Evolutionary conservation across 2,113 vertebrate genomes (phyloP), one percentile per base, ranked within the genome.

Genomic region (Pardalotus punctatus): DNA sequence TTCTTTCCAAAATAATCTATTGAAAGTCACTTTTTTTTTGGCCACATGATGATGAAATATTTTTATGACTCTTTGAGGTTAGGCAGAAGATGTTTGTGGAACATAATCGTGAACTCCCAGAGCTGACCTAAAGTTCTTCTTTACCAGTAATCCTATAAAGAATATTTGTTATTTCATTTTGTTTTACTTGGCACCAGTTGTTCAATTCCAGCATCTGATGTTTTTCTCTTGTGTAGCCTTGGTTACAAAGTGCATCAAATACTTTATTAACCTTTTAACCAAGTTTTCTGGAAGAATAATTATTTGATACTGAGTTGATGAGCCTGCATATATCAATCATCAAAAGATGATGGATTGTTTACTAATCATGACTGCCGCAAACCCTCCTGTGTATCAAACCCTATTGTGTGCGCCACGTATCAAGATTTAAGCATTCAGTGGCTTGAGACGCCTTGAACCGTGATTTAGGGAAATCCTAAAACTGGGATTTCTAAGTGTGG

Each of bases 41-140:
- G 15, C 60, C 54, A 47, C 27, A 11, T 0, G 1, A 25, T 10
- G 10, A 61, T 33, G 11, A 78, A 66, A 62, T 64, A 35, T 64
- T 82, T 86, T 15, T 71, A 14, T 28, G 35, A 82, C 19, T 70
- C 38, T 67, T 48, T 94, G 65, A 91, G n/a, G 40, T 80, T 56
- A 76, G 62, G 80, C 69, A 40, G 36, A 54, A 93, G 81, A 51
- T 50, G 62, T 78, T 89, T 82, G 50, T 78, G 79, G 35, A 40
- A 48, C 14, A 4, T 74, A 86, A 57, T 60, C 61, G 38, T 47
- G 56, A 96, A 72, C 65, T 93, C 53, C 19, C 17, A 95, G 88
- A 82, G 81, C 53, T 92, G 83, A n/a, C 24, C 43, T 92, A 29
- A 93, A 95, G 29, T 92, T 96, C 11, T 91, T 94, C 57, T 88